A percentile compares a stretch with the other conserved stretches of the same genome.
These are phyloP conservation scores for Rhynchophorus ferrugineus DNA, from an alignment of 1,140 invertebrate species.

Conservation along the genomic window DNA sequence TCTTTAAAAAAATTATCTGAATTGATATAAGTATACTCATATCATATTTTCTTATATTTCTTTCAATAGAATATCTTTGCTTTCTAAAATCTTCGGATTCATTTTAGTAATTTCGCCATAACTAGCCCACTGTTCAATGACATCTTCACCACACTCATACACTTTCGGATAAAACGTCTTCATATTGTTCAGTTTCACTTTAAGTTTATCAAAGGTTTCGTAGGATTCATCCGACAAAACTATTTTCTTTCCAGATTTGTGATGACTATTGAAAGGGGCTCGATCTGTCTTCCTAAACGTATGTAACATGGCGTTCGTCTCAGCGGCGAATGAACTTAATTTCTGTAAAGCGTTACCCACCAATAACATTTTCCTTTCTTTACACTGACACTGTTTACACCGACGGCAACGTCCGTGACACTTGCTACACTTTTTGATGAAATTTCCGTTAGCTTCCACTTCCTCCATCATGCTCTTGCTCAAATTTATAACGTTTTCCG, in stretches of 20 bases:
- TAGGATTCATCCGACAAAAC: constrained; percentile 7
- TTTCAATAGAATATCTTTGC: constrained; percentile 5
- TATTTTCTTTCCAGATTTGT: constrained; percentile 5
- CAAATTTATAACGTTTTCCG: constrained; percentile 5
- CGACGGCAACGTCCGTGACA: constrained; percentile 10
- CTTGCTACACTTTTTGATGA: constrained; percentile 6
- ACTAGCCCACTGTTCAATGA: constrained; percentile 14
- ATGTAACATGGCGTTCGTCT: neutral
- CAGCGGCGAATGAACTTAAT: constrained; percentile 1
- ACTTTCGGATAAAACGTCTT: constrained; percentile 16
- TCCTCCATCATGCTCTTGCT: constrained; percentile 9
- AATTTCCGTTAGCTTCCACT: constrained; percentile 7
- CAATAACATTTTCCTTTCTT: constrained; percentile 12
- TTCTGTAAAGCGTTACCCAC: constrained; percentile 14
- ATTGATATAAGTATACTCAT: no score
- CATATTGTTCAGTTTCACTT: constrained; percentile 12
- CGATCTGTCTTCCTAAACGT: neutral
- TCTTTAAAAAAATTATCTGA: no score
- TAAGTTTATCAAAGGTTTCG: constrained; percentile 9
- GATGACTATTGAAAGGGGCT: neutral
- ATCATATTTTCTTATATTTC: neutral
- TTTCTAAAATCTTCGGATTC: constrained; percentile 7
- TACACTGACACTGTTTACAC: constrained; percentile 12
- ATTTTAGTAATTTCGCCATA: constrained; percentile 7
- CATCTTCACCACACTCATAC: constrained; percentile 7